phyloP scores from a whole-genome alignment of 2,113 vertebrate species.

The Triplophysa rosa region DNA sequence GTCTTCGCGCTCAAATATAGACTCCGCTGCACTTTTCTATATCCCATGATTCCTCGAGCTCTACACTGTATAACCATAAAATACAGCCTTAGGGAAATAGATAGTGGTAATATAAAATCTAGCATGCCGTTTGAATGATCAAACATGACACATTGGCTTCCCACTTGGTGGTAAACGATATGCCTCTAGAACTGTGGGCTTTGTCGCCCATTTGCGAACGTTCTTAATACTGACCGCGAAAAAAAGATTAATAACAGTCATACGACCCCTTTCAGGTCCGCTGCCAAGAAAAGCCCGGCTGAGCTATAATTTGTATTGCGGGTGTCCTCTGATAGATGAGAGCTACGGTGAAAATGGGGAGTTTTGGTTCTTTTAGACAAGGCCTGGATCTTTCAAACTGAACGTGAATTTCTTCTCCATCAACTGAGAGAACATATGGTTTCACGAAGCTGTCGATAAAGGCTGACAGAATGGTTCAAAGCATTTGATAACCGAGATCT shows the following conservation, averaged over 20 bases:
- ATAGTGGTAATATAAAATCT: conserved; percentile 34
- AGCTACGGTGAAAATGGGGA: not conserved
- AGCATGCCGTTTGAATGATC: conserved; percentile 28
- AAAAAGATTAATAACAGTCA: conserved; percentile 23
- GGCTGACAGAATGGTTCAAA: not conserved
- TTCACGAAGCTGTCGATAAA: not conserved
- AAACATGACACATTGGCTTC: conserved; percentile 30
- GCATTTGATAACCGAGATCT: not conserved
- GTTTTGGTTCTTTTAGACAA: not conserved
- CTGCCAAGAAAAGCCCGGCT: not conserved
- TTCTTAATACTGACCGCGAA: not conserved
- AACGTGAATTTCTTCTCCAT: not conserved
- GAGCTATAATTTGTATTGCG: conserved; percentile 4
- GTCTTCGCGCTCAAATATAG: conserved; percentile 48
- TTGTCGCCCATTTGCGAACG: conserved; percentile 23
- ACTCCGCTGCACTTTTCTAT: conserved; percentile 25
- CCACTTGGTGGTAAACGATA: conserved; percentile 30
- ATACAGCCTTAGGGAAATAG: conserved; percentile 18
- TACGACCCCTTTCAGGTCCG: not conserved
- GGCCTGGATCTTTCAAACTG: not conserved
- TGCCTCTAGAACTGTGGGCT: conserved; percentile 23
- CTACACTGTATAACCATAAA: conserved; percentile 32
- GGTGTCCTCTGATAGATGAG: conserved; percentile 15
- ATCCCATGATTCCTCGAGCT: conserved; percentile 30
- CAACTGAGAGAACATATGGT: not conserved